phyloP scores from a whole-genome alignment of 2,888 invertebrate species.

The Acleris laterana region DNA sequence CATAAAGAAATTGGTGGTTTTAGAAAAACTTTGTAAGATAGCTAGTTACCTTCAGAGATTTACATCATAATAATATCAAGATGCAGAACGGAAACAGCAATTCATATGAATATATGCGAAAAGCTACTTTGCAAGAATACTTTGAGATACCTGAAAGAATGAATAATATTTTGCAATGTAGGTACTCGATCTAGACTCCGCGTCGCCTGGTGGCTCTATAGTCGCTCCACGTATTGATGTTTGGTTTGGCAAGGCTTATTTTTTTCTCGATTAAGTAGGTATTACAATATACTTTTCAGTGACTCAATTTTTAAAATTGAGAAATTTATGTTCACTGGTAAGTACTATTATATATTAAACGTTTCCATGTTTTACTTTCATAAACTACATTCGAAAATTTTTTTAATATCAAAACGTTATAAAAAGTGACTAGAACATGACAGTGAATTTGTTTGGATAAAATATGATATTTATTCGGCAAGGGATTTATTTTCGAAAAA shows the following conservation, averaged over 20 bases:
- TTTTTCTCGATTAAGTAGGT: too few relatives aligned
- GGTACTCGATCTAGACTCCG: conserved; percentile 55
- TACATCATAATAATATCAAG: neutral
- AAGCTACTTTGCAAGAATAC: neutral
- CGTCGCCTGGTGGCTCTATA: conserved; percentile 48
- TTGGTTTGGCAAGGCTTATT: conserved; percentile 41
- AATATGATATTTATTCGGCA: too few relatives aligned
- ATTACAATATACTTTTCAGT: too few relatives aligned
- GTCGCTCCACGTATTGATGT: conserved; percentile 61
- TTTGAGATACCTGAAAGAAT: neutral
- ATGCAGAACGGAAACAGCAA: neutral
- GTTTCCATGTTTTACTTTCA: too few relatives aligned
- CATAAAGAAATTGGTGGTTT: conserved; percentile 2
- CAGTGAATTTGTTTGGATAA: too few relatives aligned
- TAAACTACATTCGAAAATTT: too few relatives aligned
- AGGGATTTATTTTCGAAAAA: too few relatives aligned
- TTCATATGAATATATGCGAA: neutral
- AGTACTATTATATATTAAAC: too few relatives aligned
- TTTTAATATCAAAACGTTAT: too few relatives aligned
- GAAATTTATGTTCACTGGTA: too few relatives aligned
- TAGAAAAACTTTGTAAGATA: neutral
- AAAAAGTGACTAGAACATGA: too few relatives aligned
- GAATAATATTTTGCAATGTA: conserved; percentile 20
- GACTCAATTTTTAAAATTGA: too few relatives aligned
- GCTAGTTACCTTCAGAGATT: neutral